A percentile compares a stretch with the other conserved stretches of the same genome.
Evolutionary conservation across 1,140 invertebrate species (phyloP).

Genomic region (Philaenus spumarius): DNA sequence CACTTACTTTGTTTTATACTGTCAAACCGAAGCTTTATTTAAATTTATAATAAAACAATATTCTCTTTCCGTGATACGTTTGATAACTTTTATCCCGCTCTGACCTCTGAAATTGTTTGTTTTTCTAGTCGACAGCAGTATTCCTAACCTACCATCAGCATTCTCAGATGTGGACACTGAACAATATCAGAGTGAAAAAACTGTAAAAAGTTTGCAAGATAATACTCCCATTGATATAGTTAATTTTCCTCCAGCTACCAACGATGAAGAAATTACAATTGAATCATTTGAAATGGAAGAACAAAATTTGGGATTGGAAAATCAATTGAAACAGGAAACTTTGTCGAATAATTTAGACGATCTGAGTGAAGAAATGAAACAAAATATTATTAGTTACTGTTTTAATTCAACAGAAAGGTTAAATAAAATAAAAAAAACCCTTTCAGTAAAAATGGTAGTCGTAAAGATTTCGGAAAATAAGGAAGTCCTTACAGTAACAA

Average conservation of each 20-base stretch:
- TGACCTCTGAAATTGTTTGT: not conserved
- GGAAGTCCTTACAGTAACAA: too few relatives aligned
- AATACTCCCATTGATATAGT: conserved; percentile 4
- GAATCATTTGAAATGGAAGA: not conserved
- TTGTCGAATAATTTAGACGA: not conserved
- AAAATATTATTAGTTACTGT: not conserved
- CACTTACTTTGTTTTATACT: not conserved
- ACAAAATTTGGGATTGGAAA: not conserved
- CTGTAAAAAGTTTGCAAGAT: not conserved
- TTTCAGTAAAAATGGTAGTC: too few relatives aligned
- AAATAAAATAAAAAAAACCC: not conserved
- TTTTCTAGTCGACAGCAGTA: not conserved
- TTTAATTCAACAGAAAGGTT: not conserved
- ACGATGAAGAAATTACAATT: not conserved
- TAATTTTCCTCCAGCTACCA: not conserved
- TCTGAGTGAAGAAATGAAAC: not conserved
- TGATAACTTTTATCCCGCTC: not conserved
- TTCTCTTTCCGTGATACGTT: not conserved
- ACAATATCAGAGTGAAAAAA: not conserved
- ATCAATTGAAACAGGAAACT: not conserved
- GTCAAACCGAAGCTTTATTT: not conserved
- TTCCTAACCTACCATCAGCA: conserved; percentile 1
- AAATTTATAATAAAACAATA: not conserved
- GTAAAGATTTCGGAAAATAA: too few relatives aligned
- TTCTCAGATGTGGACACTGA: not conserved